phyloP scores from a whole-genome alignment of 2,797 vertebrate genomes.

The Anas flavirostris region DNA sequence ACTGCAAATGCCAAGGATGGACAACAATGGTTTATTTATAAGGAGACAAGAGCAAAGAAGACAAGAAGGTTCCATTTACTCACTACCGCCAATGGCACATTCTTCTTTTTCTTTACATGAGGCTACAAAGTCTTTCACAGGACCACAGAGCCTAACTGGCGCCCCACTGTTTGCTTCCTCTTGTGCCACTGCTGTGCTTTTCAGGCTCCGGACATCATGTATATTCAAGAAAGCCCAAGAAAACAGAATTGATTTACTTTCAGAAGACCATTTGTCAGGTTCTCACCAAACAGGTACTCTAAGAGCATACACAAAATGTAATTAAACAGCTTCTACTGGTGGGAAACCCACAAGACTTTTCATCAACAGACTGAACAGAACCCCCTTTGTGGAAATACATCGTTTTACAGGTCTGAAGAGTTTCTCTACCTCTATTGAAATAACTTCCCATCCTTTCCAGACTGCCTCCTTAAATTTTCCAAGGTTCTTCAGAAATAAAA shows the following conservation, averaged over 20 bases:
- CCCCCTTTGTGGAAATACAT: constrained; percentile 18
- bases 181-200: constrained; percentile 76
- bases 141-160: constrained; percentile 71
- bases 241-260: constrained; percentile 75
- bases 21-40: constrained; percentile 76
- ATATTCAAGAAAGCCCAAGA: constrained; percentile 74
- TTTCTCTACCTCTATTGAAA: constrained; percentile 12
- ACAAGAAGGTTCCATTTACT: constrained; percentile 76
- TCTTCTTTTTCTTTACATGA: constrained; percentile 72
- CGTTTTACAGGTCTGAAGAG: constrained; percentile 38
- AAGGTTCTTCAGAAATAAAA: neutral
- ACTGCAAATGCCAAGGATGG: constrained; percentile 75
- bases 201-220: constrained; percentile 72
- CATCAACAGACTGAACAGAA: constrained; percentile 59
- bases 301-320: constrained; percentile 63
- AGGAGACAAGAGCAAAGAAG: constrained; percentile 74
- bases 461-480: neutral
- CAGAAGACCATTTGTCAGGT: constrained; percentile 74
- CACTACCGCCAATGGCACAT: constrained; percentile 70
- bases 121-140: constrained; percentile 74
- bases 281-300: constrained; percentile 77
- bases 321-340: constrained; percentile 63
- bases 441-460: neutral
- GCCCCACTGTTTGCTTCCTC: constrained; percentile 76
- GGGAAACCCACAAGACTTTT: constrained; percentile 70